phyloP scores from a whole-genome alignment of 2,113 vertebrate species.

The Alexandromys fortis region DNA sequence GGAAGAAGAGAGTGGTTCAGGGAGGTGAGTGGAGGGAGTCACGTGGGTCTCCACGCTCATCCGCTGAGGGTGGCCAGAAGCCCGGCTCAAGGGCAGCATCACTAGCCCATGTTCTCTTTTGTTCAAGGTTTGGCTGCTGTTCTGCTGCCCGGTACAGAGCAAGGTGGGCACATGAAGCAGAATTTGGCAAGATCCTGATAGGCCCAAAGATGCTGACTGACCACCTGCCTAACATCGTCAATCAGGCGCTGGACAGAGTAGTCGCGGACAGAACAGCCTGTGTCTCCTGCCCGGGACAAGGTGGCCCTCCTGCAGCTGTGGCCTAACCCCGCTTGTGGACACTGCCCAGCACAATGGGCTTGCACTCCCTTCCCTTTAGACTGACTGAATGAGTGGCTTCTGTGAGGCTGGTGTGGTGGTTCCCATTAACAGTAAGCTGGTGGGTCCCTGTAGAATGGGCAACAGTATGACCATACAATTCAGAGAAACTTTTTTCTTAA shows the following conservation, averaged over 20 bases:
- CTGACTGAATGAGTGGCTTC: conserved; percentile 1
- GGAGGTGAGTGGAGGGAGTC: conserved; percentile 85
- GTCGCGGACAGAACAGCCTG: conserved; percentile 83
- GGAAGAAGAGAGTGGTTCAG: conserved; percentile 89
- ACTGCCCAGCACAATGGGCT: conserved; percentile 7
- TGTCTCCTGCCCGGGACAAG: conserved; percentile 86
- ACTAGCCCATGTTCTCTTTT: background rate
- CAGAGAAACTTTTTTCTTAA: background rate
- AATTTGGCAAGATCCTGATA: conserved; percentile 94
- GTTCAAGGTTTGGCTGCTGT: conserved; percentile 89
- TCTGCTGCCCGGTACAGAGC: conserved; percentile 89
- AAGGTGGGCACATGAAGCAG: conserved; percentile 89
- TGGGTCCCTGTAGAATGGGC: background rate
- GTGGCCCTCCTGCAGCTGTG: background rate
- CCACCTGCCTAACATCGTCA: conserved; percentile 95
- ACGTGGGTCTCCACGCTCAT: background rate
- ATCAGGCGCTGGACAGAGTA: conserved; percentile 89
- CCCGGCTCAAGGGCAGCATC: rapidly evolving
- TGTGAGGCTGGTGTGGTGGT: background rate
- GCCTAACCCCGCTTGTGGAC: background rate
- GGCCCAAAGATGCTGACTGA: conserved; percentile 96
- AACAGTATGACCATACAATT: background rate
- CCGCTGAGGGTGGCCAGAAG: background rate
- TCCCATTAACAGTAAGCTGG: rapidly evolving
- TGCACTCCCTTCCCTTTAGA: rapidly evolving